phyloP scores from a whole-genome alignment of 2,113 vertebrate genomes.

The Circaetus gallicus region DNA sequence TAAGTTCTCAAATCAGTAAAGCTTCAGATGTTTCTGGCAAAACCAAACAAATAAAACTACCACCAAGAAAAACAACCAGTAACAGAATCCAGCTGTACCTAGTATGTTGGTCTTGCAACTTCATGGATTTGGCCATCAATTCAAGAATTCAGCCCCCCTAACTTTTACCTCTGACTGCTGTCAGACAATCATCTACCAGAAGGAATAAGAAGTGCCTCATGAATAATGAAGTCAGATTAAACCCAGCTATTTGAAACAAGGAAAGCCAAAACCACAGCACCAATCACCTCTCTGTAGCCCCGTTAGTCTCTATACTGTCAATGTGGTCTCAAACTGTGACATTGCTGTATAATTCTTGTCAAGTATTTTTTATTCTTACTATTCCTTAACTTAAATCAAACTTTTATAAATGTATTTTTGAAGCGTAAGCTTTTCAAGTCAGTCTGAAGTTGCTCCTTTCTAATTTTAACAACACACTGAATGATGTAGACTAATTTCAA shows the following conservation, averaged over 20 bases:
- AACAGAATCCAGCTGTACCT: neutral
- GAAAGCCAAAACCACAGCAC: neutral
- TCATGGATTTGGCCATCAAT: neutral
- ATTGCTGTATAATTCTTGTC: neutral
- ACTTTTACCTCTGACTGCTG: neutral
- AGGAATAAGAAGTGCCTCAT: neutral
- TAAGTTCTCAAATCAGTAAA: neutral
- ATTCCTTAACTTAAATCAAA: neutral
- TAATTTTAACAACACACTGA: neutral
- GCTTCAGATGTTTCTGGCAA: neutral
- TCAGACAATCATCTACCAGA: neutral
- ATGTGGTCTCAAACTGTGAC: neutral
- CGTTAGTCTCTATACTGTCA: neutral
- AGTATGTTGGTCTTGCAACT: neutral
- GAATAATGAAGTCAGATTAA: neutral
- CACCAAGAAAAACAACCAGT: neutral
- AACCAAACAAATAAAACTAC: neutral
- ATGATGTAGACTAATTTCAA: neutral
- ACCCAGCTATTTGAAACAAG: neutral
- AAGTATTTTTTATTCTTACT: neutral
- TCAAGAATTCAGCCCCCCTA: neutral
- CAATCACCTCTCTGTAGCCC: neutral
- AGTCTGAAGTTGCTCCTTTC: neutral
- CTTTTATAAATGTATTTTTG: neutral
- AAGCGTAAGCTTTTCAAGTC: neutral